A percentile compares a stretch with the other conserved stretches of the same genome.
Evolutionary conservation across 2,888 invertebrate genomes (phyloP).

Genomic region (Diadegma fenestrale): DNA sequence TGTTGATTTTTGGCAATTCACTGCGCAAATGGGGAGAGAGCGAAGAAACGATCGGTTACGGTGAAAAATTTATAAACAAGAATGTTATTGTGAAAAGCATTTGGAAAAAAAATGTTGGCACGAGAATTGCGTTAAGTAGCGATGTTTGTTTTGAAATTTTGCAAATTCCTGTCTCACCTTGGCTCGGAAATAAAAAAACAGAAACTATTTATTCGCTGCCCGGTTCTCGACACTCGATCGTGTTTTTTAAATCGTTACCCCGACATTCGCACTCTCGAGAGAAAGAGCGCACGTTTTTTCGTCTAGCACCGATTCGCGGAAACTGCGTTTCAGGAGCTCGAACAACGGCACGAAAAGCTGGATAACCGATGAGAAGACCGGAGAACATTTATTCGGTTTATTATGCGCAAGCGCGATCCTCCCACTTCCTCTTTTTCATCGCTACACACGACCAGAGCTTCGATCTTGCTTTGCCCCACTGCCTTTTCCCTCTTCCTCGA

Average conservation of each 20-base stretch:
- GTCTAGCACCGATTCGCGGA: constrained; percentile 82
- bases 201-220: constrained; percentile 1
- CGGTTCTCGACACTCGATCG: neutral
- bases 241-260: constrained; percentile 44
- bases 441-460: constrained; percentile 40
- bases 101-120: neutral
- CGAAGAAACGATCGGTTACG: constrained; percentile 18
- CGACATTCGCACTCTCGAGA: constrained; percentile 62
- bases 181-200: constrained; percentile 19
- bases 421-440: constrained; percentile 69
- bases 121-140: neutral
- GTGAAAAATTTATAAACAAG: neutral
- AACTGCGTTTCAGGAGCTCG: constrained; percentile 83
- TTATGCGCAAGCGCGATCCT: constrained; percentile 78
- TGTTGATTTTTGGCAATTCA: neutral
- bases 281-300: constrained; percentile 78
- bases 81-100: neutral
- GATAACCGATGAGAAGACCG: constrained; percentile 43
- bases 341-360: constrained; percentile 71
- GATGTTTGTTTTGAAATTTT: neutral
- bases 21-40: neutral
- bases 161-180: constrained; percentile 54
- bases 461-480: constrained; percentile 70
- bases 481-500: constrained; percentile 49
- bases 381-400: constrained; percentile 43